phyloP scores from a whole-genome alignment of 2,888 invertebrate species.

The Caenorhabditis virilis region DNA sequence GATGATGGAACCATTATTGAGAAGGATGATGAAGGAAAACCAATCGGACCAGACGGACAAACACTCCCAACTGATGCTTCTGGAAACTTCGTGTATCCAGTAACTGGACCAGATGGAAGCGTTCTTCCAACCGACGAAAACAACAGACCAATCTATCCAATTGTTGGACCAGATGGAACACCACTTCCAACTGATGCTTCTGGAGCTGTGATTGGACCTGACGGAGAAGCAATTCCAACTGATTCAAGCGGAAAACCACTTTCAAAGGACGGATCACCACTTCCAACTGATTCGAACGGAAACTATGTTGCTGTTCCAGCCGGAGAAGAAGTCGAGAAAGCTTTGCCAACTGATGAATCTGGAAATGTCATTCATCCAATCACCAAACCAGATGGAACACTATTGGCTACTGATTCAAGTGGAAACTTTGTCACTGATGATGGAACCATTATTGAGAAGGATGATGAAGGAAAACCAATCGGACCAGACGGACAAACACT shows the following conservation, averaged over 20 bases:
- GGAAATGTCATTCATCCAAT: constrained; percentile 23
- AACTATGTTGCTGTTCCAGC: constrained; percentile 10
- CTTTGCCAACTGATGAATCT: constrained; percentile 11
- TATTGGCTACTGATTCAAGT: constrained; percentile 19
- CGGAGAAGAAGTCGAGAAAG: background rate
- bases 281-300: constrained; percentile 24
- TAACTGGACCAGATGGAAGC: constrained; percentile 35
- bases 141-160: constrained; percentile 10
- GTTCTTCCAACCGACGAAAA: constrained; percentile 21
- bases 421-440: constrained; percentile 10
- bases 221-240: constrained; percentile 7
- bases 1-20: constrained; percentile 4
- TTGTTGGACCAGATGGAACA: constrained; percentile 19
- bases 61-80: constrained; percentile 11
- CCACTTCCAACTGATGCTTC: constrained; percentile 16
- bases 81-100: constrained; percentile 10
- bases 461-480: constrained; percentile 22
- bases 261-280: constrained; percentile 25
- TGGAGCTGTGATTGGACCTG: constrained; percentile 2
- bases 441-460: constrained; percentile 3
- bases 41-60: constrained; percentile 25
- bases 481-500: constrained; percentile 41
- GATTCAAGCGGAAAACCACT: constrained; percentile 29
- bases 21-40: constrained; percentile 10
- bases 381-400: constrained; percentile 21